Evolutionary conservation across 2,888 invertebrate genomes (phyloP).

Genomic region (Drosophila paramelanica): DNA sequence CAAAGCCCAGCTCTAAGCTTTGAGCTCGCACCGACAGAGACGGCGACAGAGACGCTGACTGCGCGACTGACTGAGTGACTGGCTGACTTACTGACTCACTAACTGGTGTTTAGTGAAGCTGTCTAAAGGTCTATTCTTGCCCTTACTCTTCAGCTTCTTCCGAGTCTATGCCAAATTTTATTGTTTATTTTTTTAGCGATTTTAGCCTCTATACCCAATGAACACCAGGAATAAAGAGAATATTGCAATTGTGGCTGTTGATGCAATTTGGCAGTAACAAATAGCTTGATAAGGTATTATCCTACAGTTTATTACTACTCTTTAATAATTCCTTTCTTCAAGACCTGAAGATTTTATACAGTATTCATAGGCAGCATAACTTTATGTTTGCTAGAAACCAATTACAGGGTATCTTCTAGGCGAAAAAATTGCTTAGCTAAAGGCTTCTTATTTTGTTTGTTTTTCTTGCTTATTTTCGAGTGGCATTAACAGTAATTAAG

Average conservation of each 20-base stretch:
- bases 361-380: too few species aligned
- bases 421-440: not conserved
- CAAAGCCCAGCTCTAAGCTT: slow-evolving; percentile 22
- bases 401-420: not conserved
- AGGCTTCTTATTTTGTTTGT: slow-evolving; percentile 1
- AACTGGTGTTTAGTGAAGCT: slow-evolving; percentile 24
- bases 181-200: slow-evolving; percentile 4
- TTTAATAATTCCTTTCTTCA: too few species aligned
- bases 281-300: too few species aligned
- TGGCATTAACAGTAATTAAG: slow-evolving; percentile 58
- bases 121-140: slow-evolving; percentile 37
- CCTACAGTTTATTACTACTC: too few species aligned
- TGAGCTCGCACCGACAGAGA: slow-evolving; percentile 12
- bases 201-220: not conserved
- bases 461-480: slow-evolving; percentile 42
- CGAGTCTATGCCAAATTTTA: slow-evolving; percentile 11
- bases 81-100: slow-evolving; percentile 26
- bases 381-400: too few species aligned
- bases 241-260: not conserved
- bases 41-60: slow-evolving; percentile 11
- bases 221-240: not conserved
- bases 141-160: slow-evolving; percentile 22
- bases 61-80: slow-evolving; percentile 11
- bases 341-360: too few species aligned
- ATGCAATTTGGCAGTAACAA: too few species aligned